Evolutionary conservation across 2,113 vertebrate genomes (phyloP).

Genomic region (Struthio camelus): DNA sequence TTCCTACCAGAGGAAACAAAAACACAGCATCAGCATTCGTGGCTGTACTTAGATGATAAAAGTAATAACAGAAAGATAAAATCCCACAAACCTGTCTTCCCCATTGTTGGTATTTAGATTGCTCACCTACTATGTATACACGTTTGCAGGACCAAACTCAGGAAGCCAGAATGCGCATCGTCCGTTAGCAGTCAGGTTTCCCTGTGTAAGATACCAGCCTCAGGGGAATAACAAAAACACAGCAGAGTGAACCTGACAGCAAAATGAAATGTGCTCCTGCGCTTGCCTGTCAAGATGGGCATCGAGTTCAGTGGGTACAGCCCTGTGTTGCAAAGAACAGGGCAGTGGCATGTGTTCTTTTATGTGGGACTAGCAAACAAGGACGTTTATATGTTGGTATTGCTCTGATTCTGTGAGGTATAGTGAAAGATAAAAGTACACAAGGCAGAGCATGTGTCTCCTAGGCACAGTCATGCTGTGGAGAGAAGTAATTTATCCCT

Average conservation of each 20-base stretch:
- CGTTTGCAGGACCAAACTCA: background rate
- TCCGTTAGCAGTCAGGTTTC: conserved; percentile 24
- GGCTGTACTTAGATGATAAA: background rate
- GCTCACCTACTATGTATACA: background rate
- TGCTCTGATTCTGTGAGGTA: conserved; percentile 17
- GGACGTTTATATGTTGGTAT: conserved; percentile 39
- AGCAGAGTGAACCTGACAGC: background rate
- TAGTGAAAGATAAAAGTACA: conserved; percentile 63
- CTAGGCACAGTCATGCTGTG: conserved; percentile 44
- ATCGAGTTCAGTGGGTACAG: conserved; percentile 13
- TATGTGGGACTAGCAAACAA: conserved; percentile 55
- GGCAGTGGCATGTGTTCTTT: background rate
- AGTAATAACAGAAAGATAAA: background rate
- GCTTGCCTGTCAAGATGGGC: conserved; percentile 31
- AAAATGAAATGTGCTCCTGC: conserved; percentile 4
- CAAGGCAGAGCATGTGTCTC: conserved; percentile 57
- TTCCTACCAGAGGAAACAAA: background rate
- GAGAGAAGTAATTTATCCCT: conserved; percentile 66
- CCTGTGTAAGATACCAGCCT: background rate
- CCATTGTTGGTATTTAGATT: background rate
- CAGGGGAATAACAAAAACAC: conserved; percentile 22
- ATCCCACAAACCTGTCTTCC: background rate
- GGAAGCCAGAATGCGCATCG: background rate
- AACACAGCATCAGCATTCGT: background rate
- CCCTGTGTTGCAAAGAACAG: conserved; percentile 1